phyloP scores from a whole-genome alignment of 2,797 vertebrate genomes.

The Euphonia xanthogaster region DNA sequence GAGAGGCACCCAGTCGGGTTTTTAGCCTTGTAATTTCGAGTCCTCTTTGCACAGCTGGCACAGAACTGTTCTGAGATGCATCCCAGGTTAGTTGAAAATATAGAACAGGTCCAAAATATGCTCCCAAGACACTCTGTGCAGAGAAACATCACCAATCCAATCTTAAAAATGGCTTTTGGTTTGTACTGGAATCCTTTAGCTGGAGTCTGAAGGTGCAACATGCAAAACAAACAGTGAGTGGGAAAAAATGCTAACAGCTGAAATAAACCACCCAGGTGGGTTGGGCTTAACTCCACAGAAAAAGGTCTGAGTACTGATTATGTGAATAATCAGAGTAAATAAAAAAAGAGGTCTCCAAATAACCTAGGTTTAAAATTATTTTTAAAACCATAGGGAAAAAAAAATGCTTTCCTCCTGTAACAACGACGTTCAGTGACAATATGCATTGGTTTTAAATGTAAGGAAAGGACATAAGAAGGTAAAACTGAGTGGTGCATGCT shows the following conservation, averaged over 20 bases:
- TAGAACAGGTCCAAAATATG: neutral
- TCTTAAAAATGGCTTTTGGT: neutral
- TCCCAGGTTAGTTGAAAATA: neutral
- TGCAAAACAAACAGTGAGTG: neutral
- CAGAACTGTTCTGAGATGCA: neutral
- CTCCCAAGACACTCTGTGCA: neutral
- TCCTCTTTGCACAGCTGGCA: neutral
- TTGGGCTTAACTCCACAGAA: neutral
- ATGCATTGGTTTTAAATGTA: neutral
- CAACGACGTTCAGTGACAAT: neutral
- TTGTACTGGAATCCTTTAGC: neutral
- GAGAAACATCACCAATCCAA: neutral
- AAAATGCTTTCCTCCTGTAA: neutral
- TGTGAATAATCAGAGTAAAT: neutral
- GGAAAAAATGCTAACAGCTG: neutral
- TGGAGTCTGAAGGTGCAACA: neutral
- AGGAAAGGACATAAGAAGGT: neutral
- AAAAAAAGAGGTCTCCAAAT: neutral
- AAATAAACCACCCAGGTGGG: neutral
- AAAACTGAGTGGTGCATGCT: neutral
- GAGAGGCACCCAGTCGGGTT: neutral
- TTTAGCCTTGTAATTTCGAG: neutral
- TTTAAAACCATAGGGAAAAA: neutral
- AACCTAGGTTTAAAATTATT: neutral
- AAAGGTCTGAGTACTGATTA: neutral